Conservation (phyloP, 1,140 invertebrate genomes). For the Pristionchus pacificus region DNA sequence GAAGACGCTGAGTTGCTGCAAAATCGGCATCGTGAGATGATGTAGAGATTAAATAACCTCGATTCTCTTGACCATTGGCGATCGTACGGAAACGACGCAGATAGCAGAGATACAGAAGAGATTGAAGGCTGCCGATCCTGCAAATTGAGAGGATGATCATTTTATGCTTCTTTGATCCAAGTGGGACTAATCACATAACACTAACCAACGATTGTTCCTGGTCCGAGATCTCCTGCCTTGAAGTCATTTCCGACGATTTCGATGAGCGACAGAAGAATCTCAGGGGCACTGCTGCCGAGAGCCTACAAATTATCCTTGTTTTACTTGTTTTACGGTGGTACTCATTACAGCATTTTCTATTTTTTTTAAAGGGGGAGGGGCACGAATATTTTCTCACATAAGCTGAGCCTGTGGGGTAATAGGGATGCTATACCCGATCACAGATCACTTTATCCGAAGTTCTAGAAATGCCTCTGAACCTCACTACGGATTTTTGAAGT, state of each 20-base stretch:
- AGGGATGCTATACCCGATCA: no score
- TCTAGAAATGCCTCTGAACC: no score
- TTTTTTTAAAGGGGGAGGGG: conserved; percentile 1
- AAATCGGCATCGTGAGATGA: no score
- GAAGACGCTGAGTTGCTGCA: conserved; percentile 52
- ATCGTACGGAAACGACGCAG: conserved; percentile 56
- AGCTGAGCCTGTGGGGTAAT: no score
- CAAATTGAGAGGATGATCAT: not conserved
- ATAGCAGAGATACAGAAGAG: conserved; percentile 57
- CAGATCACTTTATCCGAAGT: no score
- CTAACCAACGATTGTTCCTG: conserved; percentile 61
- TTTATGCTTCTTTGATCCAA: not conserved
- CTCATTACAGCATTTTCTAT: not conserved
- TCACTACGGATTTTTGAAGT: no score
- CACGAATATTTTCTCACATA: no score
- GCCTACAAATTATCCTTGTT: conserved; percentile 40
- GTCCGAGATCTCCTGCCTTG: conserved; percentile 42
- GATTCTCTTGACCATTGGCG: conserved; percentile 17
- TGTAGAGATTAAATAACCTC: not conserved
- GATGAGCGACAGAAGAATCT: conserved; percentile 62
- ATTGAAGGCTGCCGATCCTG: conserved; percentile 63
- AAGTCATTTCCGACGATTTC: conserved; percentile 59
- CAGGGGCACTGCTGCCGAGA: conserved; percentile 60
- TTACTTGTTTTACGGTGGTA: not conserved
- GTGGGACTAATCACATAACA: not conserved